phyloP scores from a whole-genome alignment of 1,140 invertebrate species.

The Orussus abietinus region DNA sequence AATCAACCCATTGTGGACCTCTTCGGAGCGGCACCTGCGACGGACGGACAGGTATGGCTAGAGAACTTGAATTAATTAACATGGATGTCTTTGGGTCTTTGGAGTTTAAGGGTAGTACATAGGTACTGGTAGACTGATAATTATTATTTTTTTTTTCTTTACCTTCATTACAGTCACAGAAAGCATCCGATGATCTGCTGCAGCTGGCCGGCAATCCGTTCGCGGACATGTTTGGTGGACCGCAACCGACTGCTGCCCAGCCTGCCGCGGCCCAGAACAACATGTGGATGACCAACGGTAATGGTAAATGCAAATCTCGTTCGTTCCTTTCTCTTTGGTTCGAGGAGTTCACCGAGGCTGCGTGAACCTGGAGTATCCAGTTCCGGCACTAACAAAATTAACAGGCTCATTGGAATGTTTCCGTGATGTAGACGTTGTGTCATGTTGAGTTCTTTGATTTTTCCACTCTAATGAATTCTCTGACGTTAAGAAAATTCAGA shows the following conservation, averaged over 20 bases:
- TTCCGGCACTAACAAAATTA: too few species aligned
- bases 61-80: not conserved
- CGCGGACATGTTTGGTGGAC: conserved; percentile 74
- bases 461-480: too few species aligned
- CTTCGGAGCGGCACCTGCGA: conserved; percentile 62
- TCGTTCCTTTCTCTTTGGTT: conserved; percentile 31
- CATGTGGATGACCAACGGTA: conserved; percentile 69
- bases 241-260: conserved; percentile 42
- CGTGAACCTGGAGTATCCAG: too few species aligned
- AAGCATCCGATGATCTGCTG: conserved; percentile 85
- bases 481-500: too few species aligned
- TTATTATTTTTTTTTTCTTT: not conserved
- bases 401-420: too few species aligned
- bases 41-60: conserved; percentile 39
- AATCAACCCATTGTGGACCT: conserved; percentile 74
- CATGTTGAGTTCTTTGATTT: too few species aligned
- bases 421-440: too few species aligned
- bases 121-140: too few species aligned
- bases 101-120: too few species aligned
- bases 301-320: conserved; percentile 49
- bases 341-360: too few species aligned
- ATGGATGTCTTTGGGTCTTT: conserved; percentile 4
- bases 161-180: conserved; percentile 43
- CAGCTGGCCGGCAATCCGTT: conserved; percentile 85
- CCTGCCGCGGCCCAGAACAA: conserved; percentile 52